phyloP scores from a whole-genome alignment of 2,888 invertebrate species.

The Uloborus plumipes region DNA sequence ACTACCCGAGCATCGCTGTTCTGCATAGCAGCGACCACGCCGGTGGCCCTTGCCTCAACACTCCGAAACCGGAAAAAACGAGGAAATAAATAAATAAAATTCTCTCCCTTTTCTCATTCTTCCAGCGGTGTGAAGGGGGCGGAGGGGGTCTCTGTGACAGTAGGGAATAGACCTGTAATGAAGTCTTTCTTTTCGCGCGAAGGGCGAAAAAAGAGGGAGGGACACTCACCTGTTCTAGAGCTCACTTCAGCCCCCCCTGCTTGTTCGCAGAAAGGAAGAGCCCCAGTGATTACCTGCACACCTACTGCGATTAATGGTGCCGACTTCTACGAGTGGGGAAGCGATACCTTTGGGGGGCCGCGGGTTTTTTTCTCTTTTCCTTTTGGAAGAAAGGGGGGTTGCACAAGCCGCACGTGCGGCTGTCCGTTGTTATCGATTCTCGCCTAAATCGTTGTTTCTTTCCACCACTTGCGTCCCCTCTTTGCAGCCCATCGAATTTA shows the following conservation, averaged over 20 bases:
- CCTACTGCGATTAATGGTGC: conserved; percentile 62
- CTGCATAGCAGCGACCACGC: background rate
- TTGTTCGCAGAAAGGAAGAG: conserved; percentile 20
- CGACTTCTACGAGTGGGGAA: conserved; percentile 55
- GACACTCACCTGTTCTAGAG: conserved; percentile 35
- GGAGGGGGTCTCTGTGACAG: conserved; percentile 52
- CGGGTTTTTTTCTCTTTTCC: background rate
- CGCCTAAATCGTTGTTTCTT: background rate
- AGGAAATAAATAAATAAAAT: conserved; percentile 24
- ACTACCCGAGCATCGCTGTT: too few species aligned
- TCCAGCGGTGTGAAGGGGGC: conserved; percentile 51
- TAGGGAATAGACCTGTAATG: conserved; percentile 52
- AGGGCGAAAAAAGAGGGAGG: background rate
- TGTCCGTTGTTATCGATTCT: conserved; percentile 42
- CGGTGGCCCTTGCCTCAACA: conserved; percentile 33
- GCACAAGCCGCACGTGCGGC: conserved; percentile 54
- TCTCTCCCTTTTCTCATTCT: background rate
- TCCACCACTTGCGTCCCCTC: conserved; percentile 1
- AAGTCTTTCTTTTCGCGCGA: conserved; percentile 52
- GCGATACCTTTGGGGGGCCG: conserved; percentile 48
- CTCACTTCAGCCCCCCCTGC: conserved; percentile 7
- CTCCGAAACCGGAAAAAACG: conserved; percentile 11
- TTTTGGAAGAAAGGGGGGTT: conserved; percentile 10
- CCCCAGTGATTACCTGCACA: conserved; percentile 61
- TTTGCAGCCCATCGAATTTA: background rate